Evolutionary conservation across 1,140 invertebrate species (phyloP).

Genomic region (Proctacanthus coquilletti): DNA sequence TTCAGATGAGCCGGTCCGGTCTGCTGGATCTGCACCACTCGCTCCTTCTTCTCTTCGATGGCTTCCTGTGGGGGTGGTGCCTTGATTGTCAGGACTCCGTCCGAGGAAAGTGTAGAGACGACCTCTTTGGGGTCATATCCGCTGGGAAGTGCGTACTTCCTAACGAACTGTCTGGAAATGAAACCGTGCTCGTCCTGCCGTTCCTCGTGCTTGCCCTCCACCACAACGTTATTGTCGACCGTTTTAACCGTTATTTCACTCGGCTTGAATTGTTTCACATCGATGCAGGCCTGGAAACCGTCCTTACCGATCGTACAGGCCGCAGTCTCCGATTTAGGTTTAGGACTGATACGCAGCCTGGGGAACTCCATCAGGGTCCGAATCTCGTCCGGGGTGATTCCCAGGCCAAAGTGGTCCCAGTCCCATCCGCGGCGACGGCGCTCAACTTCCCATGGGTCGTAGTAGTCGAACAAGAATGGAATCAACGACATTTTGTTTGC

Average conservation of each 20-base stretch:
- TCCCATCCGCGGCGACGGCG: no score
- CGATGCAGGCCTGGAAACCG: conserved; percentile 52
- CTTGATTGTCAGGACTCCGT: conserved; percentile 52
- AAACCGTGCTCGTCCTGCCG: conserved; percentile 57
- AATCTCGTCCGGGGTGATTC: no score
- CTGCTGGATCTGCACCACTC: conserved; percentile 31
- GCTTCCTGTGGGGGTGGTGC: conserved; percentile 36
- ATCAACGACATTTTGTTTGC: no score
- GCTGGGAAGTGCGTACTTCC: conserved; percentile 51
- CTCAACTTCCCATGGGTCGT: no score
- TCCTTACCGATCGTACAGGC: conserved; percentile 41
- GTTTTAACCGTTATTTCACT: conserved; percentile 72
- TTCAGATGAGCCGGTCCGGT: conserved; percentile 28
- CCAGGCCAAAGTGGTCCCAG: no score
- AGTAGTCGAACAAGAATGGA: no score
- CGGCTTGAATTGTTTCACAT: conserved; percentile 73
- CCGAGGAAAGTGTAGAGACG: conserved; percentile 50
- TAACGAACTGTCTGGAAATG: conserved; percentile 53
- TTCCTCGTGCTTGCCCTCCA: conserved; percentile 63
- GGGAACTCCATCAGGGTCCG: no score
- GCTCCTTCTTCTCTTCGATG: conserved; percentile 29
- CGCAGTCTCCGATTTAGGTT: no score
- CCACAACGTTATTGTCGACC: conserved; percentile 47
- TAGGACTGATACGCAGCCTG: no score
- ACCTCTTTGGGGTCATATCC: conserved; percentile 46